Evolutionary conservation across 2,797 vertebrate genomes (phyloP), one percentile per base, ranked within the genome.

Genomic region (Neoniphon sammara): DNA sequence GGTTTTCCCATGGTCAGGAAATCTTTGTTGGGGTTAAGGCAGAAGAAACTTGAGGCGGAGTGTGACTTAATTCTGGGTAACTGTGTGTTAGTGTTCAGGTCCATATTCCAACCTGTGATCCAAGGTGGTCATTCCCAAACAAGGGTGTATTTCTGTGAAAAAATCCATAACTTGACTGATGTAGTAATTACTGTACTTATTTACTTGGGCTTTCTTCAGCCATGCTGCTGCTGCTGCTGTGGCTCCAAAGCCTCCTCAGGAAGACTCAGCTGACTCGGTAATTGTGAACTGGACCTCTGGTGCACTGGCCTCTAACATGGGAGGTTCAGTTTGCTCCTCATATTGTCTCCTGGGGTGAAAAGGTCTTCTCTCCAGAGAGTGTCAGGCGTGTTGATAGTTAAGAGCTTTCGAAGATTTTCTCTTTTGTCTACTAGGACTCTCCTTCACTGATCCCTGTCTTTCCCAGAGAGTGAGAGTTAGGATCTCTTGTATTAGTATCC

Each of bases 41-140:
- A 57, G 39, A 50, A 39, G 61, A 75, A 68, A 0, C 15, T 39
- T 67, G 53, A 61, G 57, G 56, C 46, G 31, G 30, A 27, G 0
- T 70, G 20, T 70, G 55, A 66, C 30, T 77, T 64, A 73, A 73
- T 12, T 57, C 0, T 12, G 14, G 14, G 58, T 39, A 39, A 39
- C 36, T 39, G 9, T 39, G 36, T 3, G 36, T 2, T 11, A 3
- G 36, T 39, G 36, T 39, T 11, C 9, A 39, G 36, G 36, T 39
- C 36, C 36, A 39, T 11, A 11, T 11, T 39, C 36, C 36, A 39
- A 39, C 9, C 36, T 11, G 36, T 39, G 36, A 39, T 39, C 36
- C 36, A 39, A 39, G 9, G 12, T 10, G 36, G 9, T 39, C 36
- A 39, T 39, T 39, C 11, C 36, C 36, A 12, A 9, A 39, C 36